These are phyloP conservation scores for Orycteropus afer DNA, from an alignment of 2,113 vertebrate genomes.

Conservation along the genomic window DNA sequence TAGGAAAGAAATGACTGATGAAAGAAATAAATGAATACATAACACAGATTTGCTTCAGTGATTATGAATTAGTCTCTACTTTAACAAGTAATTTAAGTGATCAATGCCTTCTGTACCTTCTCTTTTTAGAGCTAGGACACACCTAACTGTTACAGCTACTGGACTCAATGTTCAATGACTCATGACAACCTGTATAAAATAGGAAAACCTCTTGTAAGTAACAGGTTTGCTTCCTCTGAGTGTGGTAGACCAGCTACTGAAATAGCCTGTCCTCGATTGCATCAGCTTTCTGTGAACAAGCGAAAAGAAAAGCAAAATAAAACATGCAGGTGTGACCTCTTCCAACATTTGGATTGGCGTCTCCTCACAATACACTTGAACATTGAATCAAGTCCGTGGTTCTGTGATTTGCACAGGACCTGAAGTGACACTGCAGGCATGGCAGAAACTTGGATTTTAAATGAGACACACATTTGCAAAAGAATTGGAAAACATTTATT, in stretches of 20 bases:
- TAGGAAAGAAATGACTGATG: not conserved
- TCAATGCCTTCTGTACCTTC: not conserved
- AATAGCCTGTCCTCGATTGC: not conserved
- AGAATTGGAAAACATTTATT: conserved; percentile 90
- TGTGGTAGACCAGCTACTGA: not conserved
- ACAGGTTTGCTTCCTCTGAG: not conserved
- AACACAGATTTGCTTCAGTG: not conserved
- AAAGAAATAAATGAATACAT: not conserved
- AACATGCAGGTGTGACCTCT: not conserved
- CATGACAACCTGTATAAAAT: not conserved
- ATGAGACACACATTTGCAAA: conserved; percentile 84
- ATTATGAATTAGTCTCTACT: not conserved
- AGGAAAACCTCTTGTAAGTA: not conserved
- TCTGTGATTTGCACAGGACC: not conserved
- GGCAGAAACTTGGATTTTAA: conserved; percentile 49
- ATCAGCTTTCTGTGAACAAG: not conserved
- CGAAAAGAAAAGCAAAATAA: not conserved
- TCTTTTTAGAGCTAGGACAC: not conserved
- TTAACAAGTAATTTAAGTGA: not conserved
- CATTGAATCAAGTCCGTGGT: fast-evolving
- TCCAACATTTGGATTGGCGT: not conserved
- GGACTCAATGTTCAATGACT: not conserved
- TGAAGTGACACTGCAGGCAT: not conserved
- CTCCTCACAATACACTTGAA: not conserved
- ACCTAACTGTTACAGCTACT: not conserved